Base-by-base conservation (phyloP, 2,113 vertebrate genomes). In the Anseranas semipalmata region DNA sequence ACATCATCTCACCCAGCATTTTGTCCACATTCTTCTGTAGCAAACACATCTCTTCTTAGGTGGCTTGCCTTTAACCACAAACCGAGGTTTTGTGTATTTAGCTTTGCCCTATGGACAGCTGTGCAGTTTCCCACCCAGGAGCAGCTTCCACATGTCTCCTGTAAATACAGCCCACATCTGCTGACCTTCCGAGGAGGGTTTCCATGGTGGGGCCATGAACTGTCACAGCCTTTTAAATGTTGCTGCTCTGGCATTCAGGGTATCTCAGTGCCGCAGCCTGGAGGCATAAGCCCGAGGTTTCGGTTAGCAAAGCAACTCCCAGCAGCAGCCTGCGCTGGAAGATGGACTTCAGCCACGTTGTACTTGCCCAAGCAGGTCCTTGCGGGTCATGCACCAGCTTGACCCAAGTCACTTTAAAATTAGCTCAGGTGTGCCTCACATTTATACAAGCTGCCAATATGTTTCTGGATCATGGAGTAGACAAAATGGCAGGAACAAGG, bases 41-140 rank as follows among this genome's bases (percentile, higher is more conserved):
- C 70, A 90, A 90, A 93, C 77, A 74, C 37, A 8, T 59, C 67
- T 83, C 88, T 87, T 72, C 93, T 79, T 84, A 93, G 91, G 93
- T 91, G 93, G 87, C 76, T 93, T 22, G 43, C 24, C 65, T 88
- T 35, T 58, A 73, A 76, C 71, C 48, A 2, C 84, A 78, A 24
- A 9, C 11, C 53, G 48, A 48, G 68, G 81, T 46, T 93, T 84
- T 86, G 93, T 95, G 88, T 93, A 83, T 84, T 93, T 79, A 91
- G 85, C 80, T 91, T 86, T 95, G 85, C 90, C 62, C 90, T 71
- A 15, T 1, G 71, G 87, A 56, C 95, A 89, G 91, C 90, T 91
- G 85, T 0, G 3, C 2, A 2, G 22, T 10, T 86, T 93, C 85
- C 93, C 93, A 95, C 85, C 81, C 91, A 76, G 77, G 55, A 91